These are phyloP conservation scores for Halichoeres trimaculatus DNA, from an alignment of 2,113 vertebrate genomes.

Conservation along the genomic window DNA sequence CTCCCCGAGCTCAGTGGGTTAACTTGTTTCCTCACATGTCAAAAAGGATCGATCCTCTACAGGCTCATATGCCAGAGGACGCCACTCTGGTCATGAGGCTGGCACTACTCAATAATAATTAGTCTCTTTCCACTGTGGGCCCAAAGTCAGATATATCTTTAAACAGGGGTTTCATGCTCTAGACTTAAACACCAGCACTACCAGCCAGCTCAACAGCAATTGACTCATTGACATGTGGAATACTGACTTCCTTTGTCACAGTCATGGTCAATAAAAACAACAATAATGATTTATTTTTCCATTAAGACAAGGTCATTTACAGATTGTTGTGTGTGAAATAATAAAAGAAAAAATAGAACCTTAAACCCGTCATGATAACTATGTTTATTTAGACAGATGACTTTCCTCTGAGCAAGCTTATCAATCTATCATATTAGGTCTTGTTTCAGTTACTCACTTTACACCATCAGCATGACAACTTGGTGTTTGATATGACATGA, in stretches of 20 bases:
- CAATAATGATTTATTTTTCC: constrained; percentile 47
- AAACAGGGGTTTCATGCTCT: constrained; percentile 9
- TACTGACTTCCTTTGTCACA: constrained; percentile 18
- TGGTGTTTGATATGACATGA: no score
- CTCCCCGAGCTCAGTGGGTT: neutral
- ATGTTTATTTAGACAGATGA: no score
- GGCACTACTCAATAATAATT: constrained; percentile 69
- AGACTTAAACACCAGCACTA: constrained; percentile 27
- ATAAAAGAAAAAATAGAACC: neutral
- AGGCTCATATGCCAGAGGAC: constrained; percentile 30
- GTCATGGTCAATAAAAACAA: constrained; percentile 12
- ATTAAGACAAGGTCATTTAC: constrained; percentile 53
- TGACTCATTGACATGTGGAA: constrained; percentile 54
- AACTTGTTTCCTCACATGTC: neutral
- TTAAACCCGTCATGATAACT: no score
- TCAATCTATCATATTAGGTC: no score
- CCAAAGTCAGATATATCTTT: constrained; percentile 27
- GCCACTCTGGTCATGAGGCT: constrained; percentile 20
- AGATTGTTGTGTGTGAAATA: constrained; percentile 3
- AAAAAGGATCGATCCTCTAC: constrained; percentile 43
- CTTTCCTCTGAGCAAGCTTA: no score
- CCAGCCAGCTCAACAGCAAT: constrained; percentile 51
- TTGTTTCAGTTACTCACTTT: no score
- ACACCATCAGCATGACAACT: no score
- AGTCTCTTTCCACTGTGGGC: constrained; percentile 51